phyloP scores from a whole-genome alignment of 2,888 invertebrate species.

The Phaedon cochleariae region DNA sequence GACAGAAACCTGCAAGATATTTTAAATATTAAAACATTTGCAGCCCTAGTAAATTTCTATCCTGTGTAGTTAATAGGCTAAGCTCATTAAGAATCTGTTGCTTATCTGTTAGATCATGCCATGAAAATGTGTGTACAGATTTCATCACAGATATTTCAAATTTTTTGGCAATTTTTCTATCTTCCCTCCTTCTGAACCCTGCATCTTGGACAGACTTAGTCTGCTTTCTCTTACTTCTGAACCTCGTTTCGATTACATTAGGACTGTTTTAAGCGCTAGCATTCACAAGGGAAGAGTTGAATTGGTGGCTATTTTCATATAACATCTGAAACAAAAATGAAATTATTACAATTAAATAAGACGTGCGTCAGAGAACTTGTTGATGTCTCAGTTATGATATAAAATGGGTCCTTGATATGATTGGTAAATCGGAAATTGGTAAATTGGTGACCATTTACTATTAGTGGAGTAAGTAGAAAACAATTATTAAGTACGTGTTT shows the following conservation, averaged over 20 bases:
- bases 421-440: too few species aligned
- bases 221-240: not conserved
- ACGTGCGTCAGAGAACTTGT: too few species aligned
- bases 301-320: conserved; percentile 39
- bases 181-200: conserved; percentile 28
- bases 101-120: conserved; percentile 29
- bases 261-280: conserved; percentile 43
- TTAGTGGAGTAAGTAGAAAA: too few species aligned
- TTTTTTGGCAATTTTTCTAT: conserved; percentile 44
- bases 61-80: not conserved
- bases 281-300: conserved; percentile 45
- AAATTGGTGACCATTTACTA: too few species aligned
- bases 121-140: conserved; percentile 27
- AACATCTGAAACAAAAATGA: conserved; percentile 42
- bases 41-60: conserved; percentile 22
- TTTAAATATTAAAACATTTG: conserved; percentile 36
- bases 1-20: conserved; percentile 35
- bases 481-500: too few species aligned
- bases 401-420: too few species aligned
- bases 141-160: conserved; percentile 44
- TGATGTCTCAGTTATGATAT: too few species aligned
- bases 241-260: not conserved
- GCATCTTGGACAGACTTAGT: conserved; percentile 10
- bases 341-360: not conserved
- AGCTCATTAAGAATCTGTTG: not conserved